These are phyloP conservation scores for Xyliphius kryptos DNA, from an alignment of 2,113 vertebrate species.

Conservation along the genomic window DNA sequence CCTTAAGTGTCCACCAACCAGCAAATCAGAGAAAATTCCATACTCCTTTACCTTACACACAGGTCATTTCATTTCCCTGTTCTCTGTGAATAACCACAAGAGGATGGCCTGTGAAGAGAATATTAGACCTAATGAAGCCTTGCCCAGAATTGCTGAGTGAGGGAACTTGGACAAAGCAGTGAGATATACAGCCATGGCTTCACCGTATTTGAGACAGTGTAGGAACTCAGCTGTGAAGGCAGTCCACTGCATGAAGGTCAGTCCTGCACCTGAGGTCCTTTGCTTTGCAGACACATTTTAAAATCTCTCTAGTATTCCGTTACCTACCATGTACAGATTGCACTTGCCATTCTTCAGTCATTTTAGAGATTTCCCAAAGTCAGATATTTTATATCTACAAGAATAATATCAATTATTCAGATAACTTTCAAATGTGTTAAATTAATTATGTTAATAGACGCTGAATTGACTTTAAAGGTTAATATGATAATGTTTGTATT, in stretches of 20 bases:
- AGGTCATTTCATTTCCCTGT: slow-evolving; percentile 47
- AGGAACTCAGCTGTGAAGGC: slow-evolving; percentile 47
- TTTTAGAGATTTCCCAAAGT: too few species aligned
- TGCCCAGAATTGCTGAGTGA: slow-evolving; percentile 57
- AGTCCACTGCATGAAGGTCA: slow-evolving; percentile 48
- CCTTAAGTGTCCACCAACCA: too few species aligned
- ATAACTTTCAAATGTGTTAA: slow-evolving; percentile 56
- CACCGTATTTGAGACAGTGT: slow-evolving; percentile 15
- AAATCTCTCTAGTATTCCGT: too few species aligned
- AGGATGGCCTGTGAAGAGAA: slow-evolving; percentile 38
- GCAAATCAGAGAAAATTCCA: too few species aligned
- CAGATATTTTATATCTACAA: slow-evolving; percentile 62
- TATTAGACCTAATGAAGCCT: slow-evolving; percentile 60
- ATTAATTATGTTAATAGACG: slow-evolving; percentile 68
- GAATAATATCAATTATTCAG: slow-evolving; percentile 62
- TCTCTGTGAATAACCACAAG: slow-evolving; percentile 48
- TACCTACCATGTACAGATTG: too few species aligned
- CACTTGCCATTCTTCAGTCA: too few species aligned
- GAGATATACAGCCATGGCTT: slow-evolving; percentile 47
- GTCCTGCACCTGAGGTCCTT: slow-evolving; percentile 30
- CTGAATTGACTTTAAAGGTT: slow-evolving; percentile 57
- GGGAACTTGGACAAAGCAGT: slow-evolving; percentile 39
- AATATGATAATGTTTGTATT: slow-evolving; percentile 65
- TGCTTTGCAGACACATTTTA: too few species aligned
- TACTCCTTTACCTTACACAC: slow-evolving; percentile 52